A percentile compares a stretch with the other conserved stretches of the same genome.
These are phyloP conservation scores for Nomada flava DNA, from an alignment of 2,888 invertebrate species.

Conservation along the genomic window DNA sequence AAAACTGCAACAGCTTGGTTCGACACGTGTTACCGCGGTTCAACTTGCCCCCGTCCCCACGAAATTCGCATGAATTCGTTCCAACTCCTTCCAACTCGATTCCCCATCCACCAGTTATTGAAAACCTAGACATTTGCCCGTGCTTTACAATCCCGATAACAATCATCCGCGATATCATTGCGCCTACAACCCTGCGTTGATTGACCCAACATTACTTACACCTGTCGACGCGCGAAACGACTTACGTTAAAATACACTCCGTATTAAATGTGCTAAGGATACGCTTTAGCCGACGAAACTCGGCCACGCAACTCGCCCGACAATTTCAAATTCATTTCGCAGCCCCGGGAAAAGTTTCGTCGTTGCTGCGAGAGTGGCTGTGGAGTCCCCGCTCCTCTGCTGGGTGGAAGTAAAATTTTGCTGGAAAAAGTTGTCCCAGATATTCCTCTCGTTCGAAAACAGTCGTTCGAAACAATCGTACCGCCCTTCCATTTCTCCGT, in stretches of 20 bases:
- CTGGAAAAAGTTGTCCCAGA: neutral
- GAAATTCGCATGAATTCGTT: neutral
- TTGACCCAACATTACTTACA: conserved; percentile 17
- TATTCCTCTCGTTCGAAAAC: conserved; percentile 40
- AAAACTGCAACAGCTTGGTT: neutral
- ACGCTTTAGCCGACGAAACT: conserved; percentile 25
- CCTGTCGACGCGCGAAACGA: neutral
- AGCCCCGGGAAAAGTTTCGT: conserved; percentile 32
- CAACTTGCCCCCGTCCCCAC: too few relatives aligned
- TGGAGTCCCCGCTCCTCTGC: too few relatives aligned
- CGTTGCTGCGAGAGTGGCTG: neutral
- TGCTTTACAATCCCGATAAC: neutral
- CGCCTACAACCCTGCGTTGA: neutral
- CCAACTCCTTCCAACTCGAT: neutral
- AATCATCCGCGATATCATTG: neutral
- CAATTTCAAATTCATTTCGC: conserved; percentile 57
- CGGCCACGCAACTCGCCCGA: conserved; percentile 34
- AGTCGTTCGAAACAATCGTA: neutral
- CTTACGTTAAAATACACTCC: neutral
- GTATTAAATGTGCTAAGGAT: neutral
- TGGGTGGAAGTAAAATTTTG: conserved; percentile 37
- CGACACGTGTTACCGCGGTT: neutral
- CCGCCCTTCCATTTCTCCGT: neutral
- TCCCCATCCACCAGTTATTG: too few relatives aligned
- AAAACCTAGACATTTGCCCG: neutral